Evolutionary conservation across 92 coral and sea anemone species (phyloP).

Genomic region (Micromussa lordhowensis): DNA sequence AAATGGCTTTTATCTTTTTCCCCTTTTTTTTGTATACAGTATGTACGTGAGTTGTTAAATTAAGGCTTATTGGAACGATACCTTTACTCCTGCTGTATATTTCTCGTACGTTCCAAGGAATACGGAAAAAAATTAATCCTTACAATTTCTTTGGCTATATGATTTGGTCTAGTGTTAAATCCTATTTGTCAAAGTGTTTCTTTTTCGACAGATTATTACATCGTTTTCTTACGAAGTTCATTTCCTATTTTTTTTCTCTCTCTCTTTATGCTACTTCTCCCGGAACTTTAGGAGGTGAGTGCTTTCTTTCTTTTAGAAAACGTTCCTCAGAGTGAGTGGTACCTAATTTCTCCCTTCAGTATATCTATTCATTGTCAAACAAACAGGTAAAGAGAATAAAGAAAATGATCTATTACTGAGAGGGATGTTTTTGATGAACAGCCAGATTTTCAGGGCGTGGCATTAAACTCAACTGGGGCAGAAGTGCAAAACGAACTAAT

Average conservation of each 20-base stretch:
- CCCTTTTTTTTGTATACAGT: neutral
- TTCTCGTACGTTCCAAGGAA: too few species aligned
- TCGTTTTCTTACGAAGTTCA: constrained; percentile 9
- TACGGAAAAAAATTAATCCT: too few species aligned
- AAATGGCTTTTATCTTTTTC: too few species aligned
- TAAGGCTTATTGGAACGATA: neutral
- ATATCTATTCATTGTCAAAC: neutral
- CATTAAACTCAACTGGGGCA: neutral
- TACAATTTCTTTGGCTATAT: neutral
- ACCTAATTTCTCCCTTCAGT: neutral
- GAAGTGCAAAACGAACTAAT: too few species aligned
- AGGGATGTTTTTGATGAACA: neutral
- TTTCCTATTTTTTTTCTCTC: neutral
- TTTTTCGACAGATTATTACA: neutral
- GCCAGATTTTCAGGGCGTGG: neutral
- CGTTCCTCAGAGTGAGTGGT: too few species aligned
- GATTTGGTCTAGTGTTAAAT: neutral
- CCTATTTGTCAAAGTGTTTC: neutral
- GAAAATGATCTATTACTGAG: neutral
- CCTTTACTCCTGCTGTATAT: neutral
- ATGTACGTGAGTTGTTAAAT: neutral
- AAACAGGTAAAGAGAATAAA: neutral
- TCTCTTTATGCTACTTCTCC: neutral
- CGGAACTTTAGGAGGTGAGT: constrained; percentile 49
- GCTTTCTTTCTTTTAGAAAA: neutral